Evolutionary conservation across 2,888 invertebrate genomes (phyloP), one percentile per base, ranked within the genome.

Genomic region (Phyllotreta striolata): DNA sequence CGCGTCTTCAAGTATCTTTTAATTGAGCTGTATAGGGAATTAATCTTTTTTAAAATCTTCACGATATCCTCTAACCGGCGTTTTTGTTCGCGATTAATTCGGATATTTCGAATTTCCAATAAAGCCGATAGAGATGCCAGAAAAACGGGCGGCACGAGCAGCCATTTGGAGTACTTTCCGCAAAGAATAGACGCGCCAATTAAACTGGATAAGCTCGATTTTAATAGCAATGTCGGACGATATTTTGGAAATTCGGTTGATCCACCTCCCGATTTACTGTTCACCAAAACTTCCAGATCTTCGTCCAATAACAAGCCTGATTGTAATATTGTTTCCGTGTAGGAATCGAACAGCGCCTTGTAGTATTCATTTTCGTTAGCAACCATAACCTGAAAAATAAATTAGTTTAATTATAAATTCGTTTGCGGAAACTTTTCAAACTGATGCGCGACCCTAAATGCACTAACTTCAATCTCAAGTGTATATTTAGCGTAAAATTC

Each of bases 281-380:
- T 66, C 24, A 74, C 52, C 8, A 74, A 59, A 38, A 70, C 71
- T 59, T 75, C 72, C 55, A 73, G 66, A 60, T 75, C 75, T 64
- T 75, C 75, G 44, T 75, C 75, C 37, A 75, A 57, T 6, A 75
- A 62, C 37, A 73, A 62, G 24, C 70, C 71, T 1, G 74, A 75
- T 60, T 72, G 68, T 34, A 74, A 62, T 24, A 74, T 72, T 13
- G 66, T 67, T 51, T 61, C 71, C 13, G 66, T 55, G 62, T 72
- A 67, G 24, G 65, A 59, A 47, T 68, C 62, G 40, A 69, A 49
- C 47, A 73, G 55, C 10, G 63, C 60, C 0, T 62, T 65, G 57
- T 68, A 69, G 49, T 66, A 66, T 9, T 58, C n/a, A 10, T 52
- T 10, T 2, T 38, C 52, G 1, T 51, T 4, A 4, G 4, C 24